Conservation (phyloP, 2,888 invertebrate species). For the Dexiosoma caninum region DNA sequence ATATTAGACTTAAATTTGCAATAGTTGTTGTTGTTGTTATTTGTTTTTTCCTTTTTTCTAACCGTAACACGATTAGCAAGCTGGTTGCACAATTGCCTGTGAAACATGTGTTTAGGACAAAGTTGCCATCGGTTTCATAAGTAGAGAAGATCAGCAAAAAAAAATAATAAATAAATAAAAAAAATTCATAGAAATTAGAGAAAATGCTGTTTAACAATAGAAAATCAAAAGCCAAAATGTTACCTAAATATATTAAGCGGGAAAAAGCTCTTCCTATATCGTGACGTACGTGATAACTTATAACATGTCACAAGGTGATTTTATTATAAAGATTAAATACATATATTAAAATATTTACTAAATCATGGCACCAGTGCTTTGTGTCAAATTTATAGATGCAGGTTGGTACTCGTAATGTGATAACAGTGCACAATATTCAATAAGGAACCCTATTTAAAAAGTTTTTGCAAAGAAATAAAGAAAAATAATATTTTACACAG, state of each 20-base stretch:
- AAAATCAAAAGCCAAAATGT: conserved; percentile 8
- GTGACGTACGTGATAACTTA: conserved; percentile 74
- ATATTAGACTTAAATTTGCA: conserved; percentile 60
- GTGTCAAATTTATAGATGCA: background rate
- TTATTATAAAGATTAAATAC: conserved; percentile 68
- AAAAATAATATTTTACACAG: too few relatives aligned
- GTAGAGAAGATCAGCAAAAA: background rate
- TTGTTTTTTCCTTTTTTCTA: too few relatives aligned
- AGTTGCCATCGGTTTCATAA: background rate
- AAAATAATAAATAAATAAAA: too few relatives aligned
- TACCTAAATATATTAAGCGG: conserved; percentile 4
- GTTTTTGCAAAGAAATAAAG: too few relatives aligned
- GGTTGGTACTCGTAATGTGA: conserved; percentile 9
- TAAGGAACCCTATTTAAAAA: background rate
- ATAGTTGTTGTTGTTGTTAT: too few relatives aligned
- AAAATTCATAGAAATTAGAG: conserved; percentile 57
- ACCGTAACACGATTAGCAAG: conserved; percentile 54
- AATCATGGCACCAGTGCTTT: background rate
- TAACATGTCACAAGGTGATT: conserved; percentile 75
- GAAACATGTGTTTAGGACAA: conserved; percentile 33
- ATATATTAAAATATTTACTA: conserved; percentile 58
- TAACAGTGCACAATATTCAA: background rate
- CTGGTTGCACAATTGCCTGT: background rate
- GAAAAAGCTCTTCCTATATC: conserved; percentile 65
- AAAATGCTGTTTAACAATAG: conserved; percentile 56